Evolutionary conservation across 2,797 vertebrate species (phyloP).

Genomic region (Rhabdomys pumilio): DNA sequence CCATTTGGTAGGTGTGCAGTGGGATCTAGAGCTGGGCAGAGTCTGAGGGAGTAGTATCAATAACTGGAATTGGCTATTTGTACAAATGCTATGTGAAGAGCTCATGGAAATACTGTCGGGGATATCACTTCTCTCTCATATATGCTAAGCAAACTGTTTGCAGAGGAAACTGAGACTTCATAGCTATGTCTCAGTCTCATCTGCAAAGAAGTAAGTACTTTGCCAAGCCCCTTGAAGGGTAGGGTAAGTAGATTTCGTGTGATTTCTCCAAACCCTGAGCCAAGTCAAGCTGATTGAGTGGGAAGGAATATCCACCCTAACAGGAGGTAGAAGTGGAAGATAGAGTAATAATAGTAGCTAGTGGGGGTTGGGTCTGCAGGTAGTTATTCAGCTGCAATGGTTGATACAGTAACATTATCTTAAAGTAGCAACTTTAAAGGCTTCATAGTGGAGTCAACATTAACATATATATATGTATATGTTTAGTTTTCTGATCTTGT

Average conservation of each 20-base stretch:
- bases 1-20: slow-evolving; percentile 84
- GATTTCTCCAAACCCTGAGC: slow-evolving; percentile 39
- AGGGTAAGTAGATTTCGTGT: slow-evolving; percentile 63
- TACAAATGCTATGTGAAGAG: neutral
- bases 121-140: slow-evolving; percentile 28
- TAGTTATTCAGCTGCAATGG: neutral
- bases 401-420: slow-evolving; percentile 26
- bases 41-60: neutral
- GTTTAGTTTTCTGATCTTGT: slow-evolving; percentile 51
- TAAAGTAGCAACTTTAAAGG: slow-evolving; percentile 52
- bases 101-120: neutral
- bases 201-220: slow-evolving; percentile 82
- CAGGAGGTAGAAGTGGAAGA: neutral
- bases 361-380: neutral
- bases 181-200: slow-evolving; percentile 76
- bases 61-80: neutral
- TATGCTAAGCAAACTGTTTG: slow-evolving; percentile 79
- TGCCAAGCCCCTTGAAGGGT: slow-evolving; percentile 35
- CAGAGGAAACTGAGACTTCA: slow-evolving; percentile 83
- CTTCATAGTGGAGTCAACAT: slow-evolving; percentile 31
- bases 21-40: neutral
- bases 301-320: slow-evolving; percentile 17
- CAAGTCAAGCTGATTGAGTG: neutral
- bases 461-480: neutral
- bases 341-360: neutral